A percentile compares a stretch with the other conserved stretches of the same genome.
phyloP scores from a whole-genome alignment of 2,888 invertebrate species.

The Coelopa pilipes region DNA sequence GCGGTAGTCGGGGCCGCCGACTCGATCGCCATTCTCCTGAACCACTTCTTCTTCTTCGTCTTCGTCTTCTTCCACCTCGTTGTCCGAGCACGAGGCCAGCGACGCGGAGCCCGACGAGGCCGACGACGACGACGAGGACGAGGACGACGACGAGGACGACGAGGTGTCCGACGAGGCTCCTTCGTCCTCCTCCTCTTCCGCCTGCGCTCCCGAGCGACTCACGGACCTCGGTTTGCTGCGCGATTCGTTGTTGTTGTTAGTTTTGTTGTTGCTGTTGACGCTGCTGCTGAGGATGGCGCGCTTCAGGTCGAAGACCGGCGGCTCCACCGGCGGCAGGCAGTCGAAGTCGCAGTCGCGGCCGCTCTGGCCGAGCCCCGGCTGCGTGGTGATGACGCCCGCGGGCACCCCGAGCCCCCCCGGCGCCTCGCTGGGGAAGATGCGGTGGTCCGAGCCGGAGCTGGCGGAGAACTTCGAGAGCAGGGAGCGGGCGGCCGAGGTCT shows the following conservation, averaged over 20 bases:
- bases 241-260: conserved; percentile 27
- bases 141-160: conserved; percentile 30
- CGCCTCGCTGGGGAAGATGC: conserved; percentile 59
- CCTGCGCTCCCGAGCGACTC: background rate
- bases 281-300: conserved; percentile 57
- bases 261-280: conserved; percentile 40
- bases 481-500: conserved; percentile 58
- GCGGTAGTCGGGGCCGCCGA: conserved; percentile 56
- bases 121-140: conserved; percentile 41
- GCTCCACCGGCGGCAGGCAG: conserved; percentile 53
- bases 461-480: conserved; percentile 61
- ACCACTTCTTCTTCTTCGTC: conserved; percentile 32
- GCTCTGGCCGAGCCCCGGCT: conserved; percentile 49
- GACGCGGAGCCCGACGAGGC: conserved; percentile 49
- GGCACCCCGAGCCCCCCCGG: conserved; percentile 52
- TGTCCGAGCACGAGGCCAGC: conserved; percentile 45
- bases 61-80: conserved; percentile 43
- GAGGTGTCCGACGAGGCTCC: conserved; percentile 29
- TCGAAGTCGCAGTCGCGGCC: conserved; percentile 53
- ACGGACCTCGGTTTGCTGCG: conserved; percentile 2
- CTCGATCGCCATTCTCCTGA: conserved; percentile 35
- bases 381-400: conserved; percentile 56
- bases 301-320: conserved; percentile 58
- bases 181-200: background rate
- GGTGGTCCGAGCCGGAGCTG: conserved; percentile 61